Percentiles rank a stretch among this genome's conserved stretches.
Evolutionary conservation across 2,888 invertebrate genomes (phyloP).

Genomic region (Meloe dianella): DNA sequence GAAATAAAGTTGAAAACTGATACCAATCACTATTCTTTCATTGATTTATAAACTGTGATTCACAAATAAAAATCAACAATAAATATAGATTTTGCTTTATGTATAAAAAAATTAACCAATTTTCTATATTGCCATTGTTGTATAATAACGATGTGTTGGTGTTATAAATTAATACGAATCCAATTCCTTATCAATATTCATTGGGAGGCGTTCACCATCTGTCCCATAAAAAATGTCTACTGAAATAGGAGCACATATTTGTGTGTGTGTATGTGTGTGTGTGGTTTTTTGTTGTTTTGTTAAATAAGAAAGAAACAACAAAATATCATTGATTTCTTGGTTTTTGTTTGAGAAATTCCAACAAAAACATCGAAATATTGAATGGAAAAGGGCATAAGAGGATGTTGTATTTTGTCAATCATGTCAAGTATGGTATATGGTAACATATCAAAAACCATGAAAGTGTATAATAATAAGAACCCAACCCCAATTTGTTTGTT

Average conservation of each 20-base stretch:
- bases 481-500: slow-evolving; percentile 7
- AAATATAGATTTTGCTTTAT: too few relatives aligned
- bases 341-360: background rate
- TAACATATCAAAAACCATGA: slow-evolving; percentile 7
- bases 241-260: background rate
- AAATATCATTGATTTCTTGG: background rate
- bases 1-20: slow-evolving; percentile 28
- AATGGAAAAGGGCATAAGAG: background rate
- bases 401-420: slow-evolving; percentile 1
- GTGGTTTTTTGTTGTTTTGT: background rate
- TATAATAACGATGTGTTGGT: slow-evolving; percentile 32
- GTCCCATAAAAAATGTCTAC: slow-evolving; percentile 52
- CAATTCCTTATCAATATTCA: slow-evolving; percentile 59
- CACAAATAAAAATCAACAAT: slow-evolving; percentile 15
- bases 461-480: background rate
- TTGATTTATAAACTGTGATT: slow-evolving; percentile 30
- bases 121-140: slow-evolving; percentile 25
- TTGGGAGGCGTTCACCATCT: slow-evolving; percentile 56
- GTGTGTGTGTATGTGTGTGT: too few relatives aligned
- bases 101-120: slow-evolving; percentile 31
- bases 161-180: slow-evolving; percentile 50
- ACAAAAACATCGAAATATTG: background rate
- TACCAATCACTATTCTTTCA: slow-evolving; percentile 18
- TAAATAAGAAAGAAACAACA: background rate
- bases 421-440: background rate